Base-by-base conservation (phyloP, 1,140 invertebrate species). In the Drosophila ficusphila region DNA sequence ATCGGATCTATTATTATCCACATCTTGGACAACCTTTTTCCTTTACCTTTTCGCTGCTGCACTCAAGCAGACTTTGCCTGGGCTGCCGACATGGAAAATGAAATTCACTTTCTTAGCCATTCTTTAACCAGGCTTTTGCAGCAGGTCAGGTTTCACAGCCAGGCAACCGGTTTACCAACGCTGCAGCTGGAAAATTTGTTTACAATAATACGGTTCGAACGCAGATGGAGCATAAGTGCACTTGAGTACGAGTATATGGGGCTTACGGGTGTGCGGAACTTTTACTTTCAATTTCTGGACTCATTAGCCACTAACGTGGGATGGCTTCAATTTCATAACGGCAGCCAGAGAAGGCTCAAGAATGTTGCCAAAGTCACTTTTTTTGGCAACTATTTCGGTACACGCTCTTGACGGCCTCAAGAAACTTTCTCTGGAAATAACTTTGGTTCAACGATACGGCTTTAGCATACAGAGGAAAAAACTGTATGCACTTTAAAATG, bases 361-460 rank as follows among this genome's bases (percentile, higher is more conserved):
- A 77, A 81, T 71, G 49, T 57, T 56, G 53, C 12, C 42, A 73
- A 53, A 47, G 53, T 25, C 33, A 34, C 34, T 76, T 47, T 64
- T 64, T 68, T 58, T 68, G 76, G 56, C 71, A 85, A 85, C 71
- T 73, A 67, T 62, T 42, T 60, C n/a, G 29, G 54, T 36, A 18
- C 39, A 38, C 51, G 34, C 72, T 83, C 69, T 75, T 75, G 75
- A 71, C 60, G 56, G 51, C 47, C 29, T 57, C 68, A 44, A 19
- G 6, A 73, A 85, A 86, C 79, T 85, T 85, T 85, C 79, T 65
- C 79, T 79, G 81, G 47, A 29, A 61, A 85, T 85, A 85, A 76
- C 64, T 85, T 82, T 79, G 36, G 36, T 41, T 54, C 57, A 57
- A 38, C 69, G 58, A 73, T 54, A 51, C 52, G 48, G 52, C 48